Evolutionary conservation across 1,140 invertebrate genomes (phyloP).

Genomic region (Zaprionus camerounensis): DNA sequence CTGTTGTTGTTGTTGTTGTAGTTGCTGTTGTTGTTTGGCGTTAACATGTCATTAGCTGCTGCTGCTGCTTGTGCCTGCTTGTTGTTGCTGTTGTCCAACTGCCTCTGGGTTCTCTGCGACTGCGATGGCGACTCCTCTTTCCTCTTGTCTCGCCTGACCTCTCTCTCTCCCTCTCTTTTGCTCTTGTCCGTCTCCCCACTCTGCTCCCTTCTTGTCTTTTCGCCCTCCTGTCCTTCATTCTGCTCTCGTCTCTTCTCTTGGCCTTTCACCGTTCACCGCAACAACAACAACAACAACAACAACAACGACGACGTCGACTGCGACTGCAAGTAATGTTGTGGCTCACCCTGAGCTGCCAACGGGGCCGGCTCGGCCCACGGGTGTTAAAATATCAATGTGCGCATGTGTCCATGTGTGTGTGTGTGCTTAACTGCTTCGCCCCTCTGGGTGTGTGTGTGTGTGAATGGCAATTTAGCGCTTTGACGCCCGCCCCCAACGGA

Average conservation of each 20-base stretch:
- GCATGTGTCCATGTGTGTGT: neutral
- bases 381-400: conserved; percentile 62
- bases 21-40: conserved; percentile 43
- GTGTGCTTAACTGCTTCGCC: conserved; percentile 31
- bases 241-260: conserved; percentile 38
- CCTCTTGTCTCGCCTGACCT: conserved; percentile 18
- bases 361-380: conserved; percentile 72
- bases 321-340: conserved; percentile 71
- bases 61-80: conserved; percentile 32
- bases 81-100: conserved; percentile 35
- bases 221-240: conserved; percentile 52
- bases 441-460: conserved; percentile 34
- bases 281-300: conserved; percentile 63
- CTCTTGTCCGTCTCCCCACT: neutral
- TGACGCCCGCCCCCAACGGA: conserved; percentile 58
- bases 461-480: conserved; percentile 63
- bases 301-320: conserved; percentile 47
- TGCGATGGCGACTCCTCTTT: neutral
- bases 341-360: conserved; percentile 79
- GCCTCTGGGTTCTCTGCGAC: conserved; percentile 9
- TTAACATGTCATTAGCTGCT: conserved; percentile 76
- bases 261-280: conserved; percentile 79
- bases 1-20: conserved; percentile 7
- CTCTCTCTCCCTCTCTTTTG: neutral
- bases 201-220: conserved; percentile 23